Conservation (phyloP, 2,888 invertebrate species). For the Parasteatoda lunata region DNA sequence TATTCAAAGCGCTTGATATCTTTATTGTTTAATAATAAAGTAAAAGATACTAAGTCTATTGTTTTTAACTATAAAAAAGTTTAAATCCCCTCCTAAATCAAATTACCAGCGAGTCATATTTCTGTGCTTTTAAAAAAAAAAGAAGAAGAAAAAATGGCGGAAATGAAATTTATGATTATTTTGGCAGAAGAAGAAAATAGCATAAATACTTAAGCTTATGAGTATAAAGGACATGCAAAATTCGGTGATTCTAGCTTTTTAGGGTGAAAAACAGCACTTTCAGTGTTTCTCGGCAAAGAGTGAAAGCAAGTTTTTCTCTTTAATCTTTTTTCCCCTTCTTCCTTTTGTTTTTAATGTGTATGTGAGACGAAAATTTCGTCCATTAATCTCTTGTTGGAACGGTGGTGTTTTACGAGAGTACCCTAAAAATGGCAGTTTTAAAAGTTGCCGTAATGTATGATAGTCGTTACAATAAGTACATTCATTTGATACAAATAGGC, state of each 20-base stretch:
- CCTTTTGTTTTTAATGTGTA: conserved; percentile 57
- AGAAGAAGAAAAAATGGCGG: not conserved
- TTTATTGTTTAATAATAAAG: too few species aligned
- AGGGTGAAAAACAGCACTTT: not conserved
- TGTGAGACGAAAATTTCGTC: conserved; percentile 60
- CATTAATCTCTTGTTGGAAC: conserved; percentile 57
- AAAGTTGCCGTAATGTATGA: conserved; percentile 67
- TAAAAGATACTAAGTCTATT: not conserved
- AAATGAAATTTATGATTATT: not conserved
- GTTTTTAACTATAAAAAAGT: not conserved
- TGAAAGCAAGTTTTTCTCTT: conserved; percentile 62
- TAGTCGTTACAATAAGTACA: conserved; percentile 69
- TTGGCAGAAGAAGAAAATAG: not conserved
- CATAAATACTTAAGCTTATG: conserved; percentile 1
- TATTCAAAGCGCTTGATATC: too few species aligned
- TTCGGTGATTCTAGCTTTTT: not conserved
- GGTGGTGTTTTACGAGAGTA: conserved; percentile 54
- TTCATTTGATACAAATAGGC: conserved; percentile 69
- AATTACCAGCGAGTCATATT: not conserved
- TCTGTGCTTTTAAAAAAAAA: not conserved
- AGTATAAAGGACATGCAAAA: conserved; percentile 5
- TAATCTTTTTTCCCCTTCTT: conserved; percentile 21
- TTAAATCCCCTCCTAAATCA: not conserved
- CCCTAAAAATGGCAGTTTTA: conserved; percentile 69
- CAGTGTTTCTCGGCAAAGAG: conserved; percentile 29